phyloP scores from a whole-genome alignment of 2,888 invertebrate genomes.

The Scaptomyza cyrtandrae region DNA sequence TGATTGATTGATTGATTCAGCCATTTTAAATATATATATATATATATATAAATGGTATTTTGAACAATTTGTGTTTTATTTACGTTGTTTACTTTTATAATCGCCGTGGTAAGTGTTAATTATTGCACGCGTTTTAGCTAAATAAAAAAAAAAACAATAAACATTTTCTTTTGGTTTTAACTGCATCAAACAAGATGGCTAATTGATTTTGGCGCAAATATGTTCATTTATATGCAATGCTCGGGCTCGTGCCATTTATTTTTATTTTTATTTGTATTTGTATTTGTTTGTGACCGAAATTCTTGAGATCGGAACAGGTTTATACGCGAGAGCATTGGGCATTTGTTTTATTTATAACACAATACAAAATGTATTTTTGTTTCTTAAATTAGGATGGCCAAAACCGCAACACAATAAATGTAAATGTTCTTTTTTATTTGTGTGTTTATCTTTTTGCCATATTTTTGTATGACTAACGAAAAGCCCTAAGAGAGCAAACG shows the following conservation, averaged over 20 bases:
- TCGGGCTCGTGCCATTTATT: not conserved
- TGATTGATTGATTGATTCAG: slow-evolving; percentile 69
- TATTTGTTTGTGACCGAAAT: slow-evolving; percentile 2
- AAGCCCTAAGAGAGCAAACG: slow-evolving; percentile 32
- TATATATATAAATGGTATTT: too few species aligned
- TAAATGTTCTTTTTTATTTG: slow-evolving; percentile 21
- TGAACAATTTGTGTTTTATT: slow-evolving; percentile 41
- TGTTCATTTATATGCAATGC: slow-evolving; percentile 1
- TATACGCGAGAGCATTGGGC: not conserved
- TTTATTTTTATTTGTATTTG: not conserved
- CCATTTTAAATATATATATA: slow-evolving; percentile 52
- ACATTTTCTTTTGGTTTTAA: slow-evolving; percentile 42
- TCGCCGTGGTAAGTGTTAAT: slow-evolving; percentile 56
- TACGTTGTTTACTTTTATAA: slow-evolving; percentile 28
- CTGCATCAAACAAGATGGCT: slow-evolving; percentile 57
- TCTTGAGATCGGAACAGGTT: slow-evolving; percentile 38
- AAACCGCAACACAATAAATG: slow-evolving; percentile 6
- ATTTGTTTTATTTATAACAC: slow-evolving; percentile 6
- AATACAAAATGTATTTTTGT: slow-evolving; percentile 2
- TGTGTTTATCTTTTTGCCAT: not conserved
- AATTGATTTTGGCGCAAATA: slow-evolving; percentile 43
- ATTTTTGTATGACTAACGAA: slow-evolving; percentile 64
- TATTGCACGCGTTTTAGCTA: slow-evolving; percentile 57
- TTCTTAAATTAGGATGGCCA: slow-evolving; percentile 19
- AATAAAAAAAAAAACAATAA: slow-evolving; percentile 43